Conservation (phyloP, 2,113 vertebrate genomes). For the Anarrhichthys ocellatus region DNA sequence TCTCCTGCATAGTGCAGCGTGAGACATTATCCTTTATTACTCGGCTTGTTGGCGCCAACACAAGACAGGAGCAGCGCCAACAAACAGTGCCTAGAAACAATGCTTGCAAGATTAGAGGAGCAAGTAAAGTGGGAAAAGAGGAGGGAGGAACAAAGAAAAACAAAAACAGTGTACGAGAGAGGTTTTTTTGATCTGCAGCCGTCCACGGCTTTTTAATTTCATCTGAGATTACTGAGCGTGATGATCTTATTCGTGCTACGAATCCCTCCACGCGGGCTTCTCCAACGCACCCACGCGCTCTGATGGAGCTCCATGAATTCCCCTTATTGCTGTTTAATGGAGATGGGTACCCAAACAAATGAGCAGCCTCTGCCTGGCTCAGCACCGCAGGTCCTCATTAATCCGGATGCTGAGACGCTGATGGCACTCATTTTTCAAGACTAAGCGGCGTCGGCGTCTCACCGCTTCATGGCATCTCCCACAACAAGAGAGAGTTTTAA, state of each 20-base stretch:
- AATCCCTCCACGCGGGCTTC: slow-evolving; percentile 36
- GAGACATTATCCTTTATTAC: slow-evolving; percentile 50
- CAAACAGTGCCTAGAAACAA: slow-evolving; percentile 27
- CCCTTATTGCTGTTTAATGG: slow-evolving; percentile 78
- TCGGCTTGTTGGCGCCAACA: slow-evolving; percentile 41
- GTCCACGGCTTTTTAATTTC: slow-evolving; percentile 67
- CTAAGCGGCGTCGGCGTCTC: slow-evolving; percentile 48
- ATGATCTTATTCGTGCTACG: slow-evolving; percentile 49
- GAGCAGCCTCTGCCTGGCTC: slow-evolving; percentile 68
- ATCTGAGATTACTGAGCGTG: slow-evolving; percentile 57
- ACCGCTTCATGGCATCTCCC: slow-evolving; percentile 31
- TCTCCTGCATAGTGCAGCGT: slow-evolving; percentile 4
- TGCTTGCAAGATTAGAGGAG: slow-evolving; percentile 32
- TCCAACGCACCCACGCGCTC: slow-evolving; percentile 38
- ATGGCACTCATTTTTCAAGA: slow-evolving; percentile 71
- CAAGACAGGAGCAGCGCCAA: slow-evolving; percentile 26
- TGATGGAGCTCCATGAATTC: slow-evolving; percentile 64
- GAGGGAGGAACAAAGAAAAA: neutral
- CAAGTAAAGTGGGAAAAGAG: slow-evolving; percentile 25
- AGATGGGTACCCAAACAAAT: slow-evolving; percentile 76
- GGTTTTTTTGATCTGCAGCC: slow-evolving; percentile 14
- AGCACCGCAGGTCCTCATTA: slow-evolving; percentile 72
- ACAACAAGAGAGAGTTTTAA: slow-evolving; percentile 53
- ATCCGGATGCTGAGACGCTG: slow-evolving; percentile 64
- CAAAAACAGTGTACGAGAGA: neutral